phyloP scores from a whole-genome alignment of 2,113 vertebrate species.

The Lagopus leucura region DNA sequence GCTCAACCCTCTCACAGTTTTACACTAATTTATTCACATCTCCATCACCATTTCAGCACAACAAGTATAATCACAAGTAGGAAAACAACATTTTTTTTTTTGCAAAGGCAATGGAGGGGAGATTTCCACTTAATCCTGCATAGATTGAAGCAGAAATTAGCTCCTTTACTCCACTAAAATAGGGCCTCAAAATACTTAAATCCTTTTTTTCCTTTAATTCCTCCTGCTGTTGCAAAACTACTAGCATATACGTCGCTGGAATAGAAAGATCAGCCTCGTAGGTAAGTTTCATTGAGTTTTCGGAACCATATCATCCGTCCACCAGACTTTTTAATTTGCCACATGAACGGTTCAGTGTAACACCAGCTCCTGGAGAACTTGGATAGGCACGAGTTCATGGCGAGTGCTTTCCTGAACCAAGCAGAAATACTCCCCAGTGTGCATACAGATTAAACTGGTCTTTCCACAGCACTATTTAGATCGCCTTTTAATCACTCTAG shows the following conservation, averaged over 20 bases:
- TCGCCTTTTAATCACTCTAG: constrained; percentile 4
- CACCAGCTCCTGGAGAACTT: constrained; percentile 40
- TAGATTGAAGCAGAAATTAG: constrained; percentile 3
- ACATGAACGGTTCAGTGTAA: constrained; percentile 64
- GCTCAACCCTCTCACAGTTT: constrained; percentile 6
- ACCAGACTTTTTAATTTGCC: constrained; percentile 75
- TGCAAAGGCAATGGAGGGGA: background rate
- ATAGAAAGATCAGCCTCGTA: constrained; percentile 50
- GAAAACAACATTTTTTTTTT: constrained; percentile 1
- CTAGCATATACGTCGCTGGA: constrained; percentile 11
- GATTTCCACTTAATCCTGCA: constrained; percentile 20
- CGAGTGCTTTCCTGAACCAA: constrained; percentile 42
- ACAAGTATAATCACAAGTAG: background rate
- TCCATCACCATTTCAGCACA: background rate
- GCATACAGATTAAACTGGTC: background rate
- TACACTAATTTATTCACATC: background rate
- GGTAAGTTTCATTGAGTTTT: constrained; percentile 70
- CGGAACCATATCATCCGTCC: constrained; percentile 53
- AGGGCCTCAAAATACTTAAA: background rate
- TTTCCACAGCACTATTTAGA: background rate
- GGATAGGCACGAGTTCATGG: constrained; percentile 43
- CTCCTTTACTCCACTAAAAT: constrained; percentile 41
- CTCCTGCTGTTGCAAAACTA: constrained; percentile 43
- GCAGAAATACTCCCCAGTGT: constrained; percentile 17
- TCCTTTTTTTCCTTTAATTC: background rate